Conservation (phyloP, 1,140 invertebrate species). For the Dendrolimus kikuchii region DNA sequence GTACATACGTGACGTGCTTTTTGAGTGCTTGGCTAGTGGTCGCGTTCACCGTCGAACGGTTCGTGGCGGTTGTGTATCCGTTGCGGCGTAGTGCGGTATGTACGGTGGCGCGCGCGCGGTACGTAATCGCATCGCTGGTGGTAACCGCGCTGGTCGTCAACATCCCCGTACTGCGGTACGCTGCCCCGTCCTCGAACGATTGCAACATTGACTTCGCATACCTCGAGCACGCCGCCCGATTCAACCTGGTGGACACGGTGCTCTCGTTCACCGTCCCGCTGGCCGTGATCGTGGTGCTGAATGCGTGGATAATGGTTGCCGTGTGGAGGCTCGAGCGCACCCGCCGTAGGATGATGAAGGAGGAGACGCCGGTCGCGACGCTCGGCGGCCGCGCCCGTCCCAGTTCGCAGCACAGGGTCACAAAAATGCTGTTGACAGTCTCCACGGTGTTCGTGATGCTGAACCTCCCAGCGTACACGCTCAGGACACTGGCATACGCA, state of each 20-base stretch:
- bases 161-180: constrained; percentile 76
- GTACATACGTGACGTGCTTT: constrained; percentile 79
- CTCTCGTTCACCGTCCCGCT: constrained; percentile 82
- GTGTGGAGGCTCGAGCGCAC: constrained; percentile 66
- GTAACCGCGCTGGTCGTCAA: constrained; percentile 73
- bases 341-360: constrained; percentile 34
- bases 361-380: constrained; percentile 48
- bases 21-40: constrained; percentile 88
- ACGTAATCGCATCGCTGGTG: constrained; percentile 68
- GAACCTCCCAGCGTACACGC: constrained; percentile 82
- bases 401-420: constrained; percentile 79
- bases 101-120: constrained; percentile 80
- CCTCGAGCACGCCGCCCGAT: constrained; percentile 70
- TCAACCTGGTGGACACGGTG: constrained; percentile 81
- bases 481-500: constrained; percentile 75
- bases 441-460: constrained; percentile 85
- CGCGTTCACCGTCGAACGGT: constrained; percentile 89
- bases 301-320: constrained; percentile 77
- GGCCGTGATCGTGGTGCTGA: constrained; percentile 79
- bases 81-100: constrained; percentile 83
- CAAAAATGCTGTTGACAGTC: constrained; percentile 86
- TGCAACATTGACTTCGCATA: constrained; percentile 66
- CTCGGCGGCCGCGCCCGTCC: constrained; percentile 24
- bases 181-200: constrained; percentile 35
- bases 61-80: constrained; percentile 87